Evolutionary conservation across 2,888 invertebrate species (phyloP).

Genomic region (Microplitis deprimator): DNA sequence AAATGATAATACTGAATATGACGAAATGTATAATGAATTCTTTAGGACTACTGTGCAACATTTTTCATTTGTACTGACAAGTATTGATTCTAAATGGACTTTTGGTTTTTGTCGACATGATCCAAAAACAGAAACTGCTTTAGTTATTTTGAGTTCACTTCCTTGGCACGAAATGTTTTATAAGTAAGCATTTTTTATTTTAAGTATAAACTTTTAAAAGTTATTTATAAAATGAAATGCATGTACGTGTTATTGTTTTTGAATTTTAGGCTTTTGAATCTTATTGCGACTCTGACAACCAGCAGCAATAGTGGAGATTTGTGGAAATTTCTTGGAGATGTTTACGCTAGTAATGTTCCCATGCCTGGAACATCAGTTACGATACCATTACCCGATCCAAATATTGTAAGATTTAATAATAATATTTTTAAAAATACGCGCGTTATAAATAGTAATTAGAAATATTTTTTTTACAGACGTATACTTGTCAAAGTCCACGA

Average conservation of each 20-base stretch:
- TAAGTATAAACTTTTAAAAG: not conserved
- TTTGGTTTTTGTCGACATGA: slow-evolving; percentile 98
- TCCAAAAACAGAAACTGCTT: slow-evolving; percentile 88
- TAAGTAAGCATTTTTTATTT: slow-evolving; percentile 75
- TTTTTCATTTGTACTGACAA: slow-evolving; percentile 97
- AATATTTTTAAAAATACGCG: slow-evolving; percentile 27
- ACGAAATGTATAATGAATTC: slow-evolving; percentile 52
- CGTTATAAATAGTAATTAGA: too few relatives aligned
- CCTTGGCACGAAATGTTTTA: slow-evolving; percentile 98
- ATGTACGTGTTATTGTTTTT: slow-evolving; percentile 2
- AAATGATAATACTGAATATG: too few relatives aligned
- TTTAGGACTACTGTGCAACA: slow-evolving; percentile 89
- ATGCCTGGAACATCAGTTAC: slow-evolving; percentile 79
- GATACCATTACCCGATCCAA: slow-evolving; percentile 74
- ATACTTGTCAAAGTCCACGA: slow-evolving; percentile 84
- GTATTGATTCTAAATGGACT: slow-evolving; percentile 94
- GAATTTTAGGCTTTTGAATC: slow-evolving; percentile 81
- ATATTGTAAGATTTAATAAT: slow-evolving; percentile 72
- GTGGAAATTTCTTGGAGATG: slow-evolving; percentile 77
- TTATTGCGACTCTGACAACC: slow-evolving; percentile 83
- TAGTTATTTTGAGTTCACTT: slow-evolving; percentile 88
- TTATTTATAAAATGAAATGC: not conserved
- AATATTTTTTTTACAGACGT: slow-evolving; percentile 77
- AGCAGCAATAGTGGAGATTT: slow-evolving; percentile 75
- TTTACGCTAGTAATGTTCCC: slow-evolving; percentile 80